Evolutionary conservation across 2,113 vertebrate genomes (phyloP), one percentile per base, ranked within the genome.

Genomic region (Zeus faber): DNA sequence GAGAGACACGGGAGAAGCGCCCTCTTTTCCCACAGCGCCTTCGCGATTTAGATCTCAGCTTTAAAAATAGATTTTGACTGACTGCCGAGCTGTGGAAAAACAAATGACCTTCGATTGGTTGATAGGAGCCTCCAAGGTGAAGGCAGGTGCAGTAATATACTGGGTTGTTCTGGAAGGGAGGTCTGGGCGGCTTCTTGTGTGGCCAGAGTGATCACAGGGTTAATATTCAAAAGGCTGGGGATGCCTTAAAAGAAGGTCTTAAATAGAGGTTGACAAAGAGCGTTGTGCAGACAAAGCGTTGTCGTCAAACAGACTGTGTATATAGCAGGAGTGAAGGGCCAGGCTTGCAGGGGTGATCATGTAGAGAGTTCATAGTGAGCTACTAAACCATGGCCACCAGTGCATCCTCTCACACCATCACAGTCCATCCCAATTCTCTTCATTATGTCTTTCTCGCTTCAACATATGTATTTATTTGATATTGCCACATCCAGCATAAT

Each of bases 181-280:
- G 58, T 82, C 80, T 60, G 18, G 70, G 75, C 61, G 49, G 29
- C 88, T 86, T 53, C 83, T 77, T 88, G 87, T 90, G 88, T 89
- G 87, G 87, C 74, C 80, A 79, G 73, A 87, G 67, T 80, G 84
- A 87, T 89, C 83, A 87, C 86, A 87, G 82, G 75, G 88, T 89
- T 88, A 83, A 89, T 88, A 88, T 88, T 89, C 83, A 90, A 87
- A 85, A 77, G 80, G 71, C 76, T 39, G 58, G 63, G 66, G 61
- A 69, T 65, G 79, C 77, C 78, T 72, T 89, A 86, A 89, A 83
- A 82, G 72, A 81, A 70, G 70, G 56, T n/a, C 68, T 75, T 84
- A 85, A 81, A 87, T 88, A 79, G 83, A 82, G 62, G 78, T 76
- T 82, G 82, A 89, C 88, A 89, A 89, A 88, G 87, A 80, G 26